Evolutionary conservation across 2,888 invertebrate genomes (phyloP), one percentile per base, ranked within the genome.

Genomic region (Caradrina clavipalpis): DNA sequence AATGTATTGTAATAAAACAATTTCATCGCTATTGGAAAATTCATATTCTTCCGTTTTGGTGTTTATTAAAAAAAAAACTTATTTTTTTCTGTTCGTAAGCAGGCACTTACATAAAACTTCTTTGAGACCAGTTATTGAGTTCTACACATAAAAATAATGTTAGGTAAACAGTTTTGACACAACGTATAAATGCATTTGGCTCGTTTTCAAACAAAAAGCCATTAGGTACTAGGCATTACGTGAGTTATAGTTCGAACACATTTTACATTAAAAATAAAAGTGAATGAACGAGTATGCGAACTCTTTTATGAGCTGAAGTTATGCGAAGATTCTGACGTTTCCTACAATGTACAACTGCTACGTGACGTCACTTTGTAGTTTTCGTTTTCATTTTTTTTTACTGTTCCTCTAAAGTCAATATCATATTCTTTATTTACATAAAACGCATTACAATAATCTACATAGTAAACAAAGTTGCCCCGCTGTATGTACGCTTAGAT

Each of bases 181-280:
- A 55, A 71, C 22, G 55, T 71, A 47, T 68, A 68, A 67, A 73
- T 75, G 61, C 65, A 63, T 66, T 84, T 84, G 84, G 83, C 84
- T 78, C 59, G 42, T 69, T 72, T 80, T 84, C 84, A 84, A 83
- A 80, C 78, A 78, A 64, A 77, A 82, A 74, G 47, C 76, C 77
- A 82, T 84, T 81, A n/a, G n/a, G n/a, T n/a, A 78, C 70, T 68
- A 78, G 70, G 66, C 65, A 83, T 80, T 76, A 68, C 62, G 68
- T 78, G 71, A 76, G 64, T 76, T 83, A 70, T 68, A 78, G 67
- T 68, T 69, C 59, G 50, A 73, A 68, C 73, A 72, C 76, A 76
- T 76, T 69, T 70, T 68, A 69, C 71, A 81, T 77, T 81, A 78
- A 75, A 78, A 75, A 81, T 73, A 70, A 79, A 70, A 66, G 49